Percentiles rank a stretch among this genome's conserved stretches.
phyloP scores from a whole-genome alignment of 2,113 vertebrate species.

The Columbina picui region DNA sequence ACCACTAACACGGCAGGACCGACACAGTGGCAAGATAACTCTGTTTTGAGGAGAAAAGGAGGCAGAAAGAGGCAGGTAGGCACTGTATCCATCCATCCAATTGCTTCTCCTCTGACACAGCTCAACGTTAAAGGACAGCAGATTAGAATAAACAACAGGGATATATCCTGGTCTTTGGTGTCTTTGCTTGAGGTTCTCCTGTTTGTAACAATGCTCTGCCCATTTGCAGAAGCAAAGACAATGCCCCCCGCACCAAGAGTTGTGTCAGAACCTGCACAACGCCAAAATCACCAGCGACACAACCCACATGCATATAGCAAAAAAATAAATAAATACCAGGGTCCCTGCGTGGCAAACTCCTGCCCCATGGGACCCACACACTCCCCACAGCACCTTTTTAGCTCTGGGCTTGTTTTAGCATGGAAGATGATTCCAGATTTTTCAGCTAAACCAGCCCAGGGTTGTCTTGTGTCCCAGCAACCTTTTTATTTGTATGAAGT shows the following conservation, averaged over 20 bases:
- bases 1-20: fast-evolving
- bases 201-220: background rate
- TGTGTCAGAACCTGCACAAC: background rate
- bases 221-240: background rate
- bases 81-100: background rate
- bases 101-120: background rate
- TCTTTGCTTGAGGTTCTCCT: background rate
- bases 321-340: background rate
- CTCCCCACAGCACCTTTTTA: too few species aligned
- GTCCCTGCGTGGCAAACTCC: background rate
- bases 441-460: background rate
- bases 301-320: fast-evolving
- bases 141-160: background rate
- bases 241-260: background rate
- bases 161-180: background rate
- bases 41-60: background rate
- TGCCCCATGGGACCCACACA: background rate
- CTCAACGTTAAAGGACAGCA: background rate
- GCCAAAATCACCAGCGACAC: background rate
- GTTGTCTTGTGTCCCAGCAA: background rate
- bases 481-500: background rate
- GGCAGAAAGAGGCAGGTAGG: background rate
- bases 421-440: background rate
- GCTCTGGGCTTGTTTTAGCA: background rate
- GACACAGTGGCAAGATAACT: too few species aligned